A percentile compares a stretch with the other conserved stretches of the same genome.
Conservation (phyloP, 2,113 vertebrate species). For the Gallinago jamesoni region DNA sequence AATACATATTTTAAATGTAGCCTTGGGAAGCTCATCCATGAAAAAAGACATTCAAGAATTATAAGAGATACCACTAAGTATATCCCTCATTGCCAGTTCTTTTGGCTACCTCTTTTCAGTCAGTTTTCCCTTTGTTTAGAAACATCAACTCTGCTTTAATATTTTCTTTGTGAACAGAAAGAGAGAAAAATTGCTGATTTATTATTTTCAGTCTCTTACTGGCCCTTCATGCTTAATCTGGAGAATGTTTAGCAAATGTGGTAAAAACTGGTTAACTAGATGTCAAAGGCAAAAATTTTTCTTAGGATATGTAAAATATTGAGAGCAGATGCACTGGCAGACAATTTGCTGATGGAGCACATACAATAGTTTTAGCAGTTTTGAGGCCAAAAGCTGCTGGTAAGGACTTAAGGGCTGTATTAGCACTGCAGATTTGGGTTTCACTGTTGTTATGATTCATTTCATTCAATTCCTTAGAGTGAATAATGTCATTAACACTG, state of each 20-base stretch:
- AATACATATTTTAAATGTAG: not conserved
- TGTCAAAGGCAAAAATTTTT: not conserved
- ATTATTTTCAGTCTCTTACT: fast-evolving
- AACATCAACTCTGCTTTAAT: not conserved
- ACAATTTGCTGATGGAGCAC: not conserved
- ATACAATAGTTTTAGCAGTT: not conserved
- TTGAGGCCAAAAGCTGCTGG: not conserved
- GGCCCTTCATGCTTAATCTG: not conserved
- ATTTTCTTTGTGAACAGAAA: not conserved
- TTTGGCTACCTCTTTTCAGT: not conserved
- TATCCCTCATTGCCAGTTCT: not conserved
- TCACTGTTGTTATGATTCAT: not conserved
- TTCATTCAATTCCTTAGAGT: slow-evolving; percentile 22
- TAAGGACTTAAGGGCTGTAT: not conserved
- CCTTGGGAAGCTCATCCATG: not conserved
- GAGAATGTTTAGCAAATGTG: not conserved
- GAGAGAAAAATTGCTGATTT: not conserved
- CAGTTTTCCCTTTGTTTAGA: not conserved
- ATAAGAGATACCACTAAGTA: not conserved
- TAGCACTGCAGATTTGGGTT: not conserved
- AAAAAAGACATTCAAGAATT: not conserved
- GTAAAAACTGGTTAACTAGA: not conserved
- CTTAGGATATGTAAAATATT: not conserved
- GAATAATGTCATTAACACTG: slow-evolving; percentile 19
- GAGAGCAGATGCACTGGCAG: not conserved